Percentiles rank a stretch among this genome's conserved stretches.
These are phyloP conservation scores for Frieseomelitta varia DNA, from an alignment of 1,140 invertebrate species.

Conservation along the genomic window DNA sequence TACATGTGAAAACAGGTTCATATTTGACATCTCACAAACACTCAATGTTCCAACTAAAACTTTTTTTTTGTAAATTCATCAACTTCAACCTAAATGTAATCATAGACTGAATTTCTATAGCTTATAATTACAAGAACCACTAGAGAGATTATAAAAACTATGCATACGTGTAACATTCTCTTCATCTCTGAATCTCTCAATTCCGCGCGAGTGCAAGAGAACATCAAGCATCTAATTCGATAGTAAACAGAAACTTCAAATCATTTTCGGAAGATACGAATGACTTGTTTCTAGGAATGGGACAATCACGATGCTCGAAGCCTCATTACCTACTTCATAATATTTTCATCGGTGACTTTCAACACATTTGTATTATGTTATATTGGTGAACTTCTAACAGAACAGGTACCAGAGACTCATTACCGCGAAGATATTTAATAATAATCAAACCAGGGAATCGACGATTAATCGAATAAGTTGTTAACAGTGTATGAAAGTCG, in stretches of 20 bases:
- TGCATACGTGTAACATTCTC: no score
- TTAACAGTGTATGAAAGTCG: conserved; percentile 64
- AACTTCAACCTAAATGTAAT: not conserved
- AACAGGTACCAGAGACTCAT: conserved; percentile 58
- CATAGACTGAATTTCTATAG: no score
- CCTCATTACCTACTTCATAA: conserved; percentile 39
- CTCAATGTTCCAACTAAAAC: no score
- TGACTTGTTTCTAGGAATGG: conserved; percentile 63
- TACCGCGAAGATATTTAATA: not conserved
- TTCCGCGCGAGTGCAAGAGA: not conserved
- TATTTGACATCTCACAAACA: no score
- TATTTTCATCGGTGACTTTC: conserved; percentile 63
- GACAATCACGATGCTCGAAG: conserved; percentile 33
- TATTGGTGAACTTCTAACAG: conserved; percentile 66
- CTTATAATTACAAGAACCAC: no score
- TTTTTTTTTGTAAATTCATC: no score
- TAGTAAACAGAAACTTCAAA: not conserved
- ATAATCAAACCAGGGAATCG: not conserved
- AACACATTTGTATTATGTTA: conserved; percentile 73
- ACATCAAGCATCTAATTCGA: not conserved
- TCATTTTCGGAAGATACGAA: not conserved
- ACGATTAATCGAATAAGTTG: conserved; percentile 25
- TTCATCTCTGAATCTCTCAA: not conserved
- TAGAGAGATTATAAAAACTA: no score
- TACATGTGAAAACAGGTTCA: no score